Percentiles rank a stretch among this genome's conserved stretches.
Evolutionary conservation across 2,888 invertebrate genomes (phyloP).

Genomic region (Ypsolopha scabrella): DNA sequence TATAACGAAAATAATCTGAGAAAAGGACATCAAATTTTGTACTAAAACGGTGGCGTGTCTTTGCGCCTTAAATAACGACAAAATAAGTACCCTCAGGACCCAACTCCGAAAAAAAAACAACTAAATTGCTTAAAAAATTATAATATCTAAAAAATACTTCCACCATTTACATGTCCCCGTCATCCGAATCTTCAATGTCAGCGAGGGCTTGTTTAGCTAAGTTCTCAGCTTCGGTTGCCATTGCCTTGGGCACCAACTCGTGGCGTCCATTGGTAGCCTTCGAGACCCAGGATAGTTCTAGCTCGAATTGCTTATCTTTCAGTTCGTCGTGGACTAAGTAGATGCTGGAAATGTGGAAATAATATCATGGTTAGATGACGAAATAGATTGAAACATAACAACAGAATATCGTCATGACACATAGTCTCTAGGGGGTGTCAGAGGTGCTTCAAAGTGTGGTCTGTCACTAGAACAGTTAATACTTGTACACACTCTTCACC

Average conservation of each 20-base stretch:
- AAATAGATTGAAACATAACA: neutral
- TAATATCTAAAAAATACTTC: constrained; percentile 33
- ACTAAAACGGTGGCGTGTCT: too few species aligned
- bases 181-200: constrained; percentile 88
- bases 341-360: constrained; percentile 68
- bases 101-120: constrained; percentile 8
- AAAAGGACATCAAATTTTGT: too few species aligned
- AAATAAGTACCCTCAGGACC: neutral
- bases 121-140: constrained; percentile 29
- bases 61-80: neutral
- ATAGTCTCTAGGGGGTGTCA: too few species aligned
- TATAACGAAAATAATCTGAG: too few species aligned
- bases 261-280: constrained; percentile 84
- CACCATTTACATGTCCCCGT: constrained; percentile 75
- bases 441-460: too few species aligned
- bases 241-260: constrained; percentile 80
- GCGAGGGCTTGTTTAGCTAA: constrained; percentile 88
- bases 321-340: constrained; percentile 93
- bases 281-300: constrained; percentile 96
- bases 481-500: too few species aligned
- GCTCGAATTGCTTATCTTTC: constrained; percentile 95
- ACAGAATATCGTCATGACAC: too few species aligned
- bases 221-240: constrained; percentile 87
- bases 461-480: too few species aligned
- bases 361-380: too few species aligned